Percentiles rank a stretch among this genome's conserved stretches.
phyloP scores from a whole-genome alignment of 1,140 invertebrate species.

The Drosophila carrolli region DNA sequence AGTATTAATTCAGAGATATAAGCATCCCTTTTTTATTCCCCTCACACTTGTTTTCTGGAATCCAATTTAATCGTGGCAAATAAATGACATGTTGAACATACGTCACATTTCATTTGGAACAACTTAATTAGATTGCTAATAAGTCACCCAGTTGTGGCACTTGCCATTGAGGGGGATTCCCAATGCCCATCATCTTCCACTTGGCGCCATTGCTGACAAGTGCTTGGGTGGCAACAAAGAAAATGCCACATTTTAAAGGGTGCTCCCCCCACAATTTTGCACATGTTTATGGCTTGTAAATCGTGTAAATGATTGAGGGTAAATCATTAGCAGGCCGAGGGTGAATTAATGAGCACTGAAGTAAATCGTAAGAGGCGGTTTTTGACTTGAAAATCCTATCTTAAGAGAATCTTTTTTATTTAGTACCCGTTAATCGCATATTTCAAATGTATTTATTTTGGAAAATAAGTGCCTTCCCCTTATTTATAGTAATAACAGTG shows the following conservation, averaged over 20 bases:
- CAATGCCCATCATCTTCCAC: constrained; percentile 25
- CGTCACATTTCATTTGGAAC: constrained; percentile 75
- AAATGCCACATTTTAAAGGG: constrained; percentile 4
- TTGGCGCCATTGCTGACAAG: constrained; percentile 78
- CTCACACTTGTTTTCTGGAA: not conserved
- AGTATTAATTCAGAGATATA: too few relatives aligned
- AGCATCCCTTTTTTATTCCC: not conserved
- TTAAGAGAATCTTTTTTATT: not conserved
- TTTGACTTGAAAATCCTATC: too few relatives aligned
- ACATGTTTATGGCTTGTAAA: constrained; percentile 57
- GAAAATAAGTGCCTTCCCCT: too few relatives aligned
- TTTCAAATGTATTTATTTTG: too few relatives aligned
- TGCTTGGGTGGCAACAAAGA: constrained; percentile 69
- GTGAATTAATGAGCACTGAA: constrained; percentile 26
- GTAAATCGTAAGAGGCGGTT: not conserved
- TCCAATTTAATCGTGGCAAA: constrained; percentile 50
- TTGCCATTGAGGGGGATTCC: constrained; percentile 22
- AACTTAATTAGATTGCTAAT: constrained; percentile 77
- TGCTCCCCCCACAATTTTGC: constrained; percentile 13
- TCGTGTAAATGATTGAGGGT: constrained; percentile 60
- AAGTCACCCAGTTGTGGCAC: constrained; percentile 63
- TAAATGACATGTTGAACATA: constrained; percentile 50
- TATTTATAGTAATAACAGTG: too few relatives aligned
- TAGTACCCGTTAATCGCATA: too few relatives aligned
- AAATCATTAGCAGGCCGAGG: constrained; percentile 47